phyloP scores from a whole-genome alignment of 2,888 invertebrate species.

The Drosophila prostipennis region DNA sequence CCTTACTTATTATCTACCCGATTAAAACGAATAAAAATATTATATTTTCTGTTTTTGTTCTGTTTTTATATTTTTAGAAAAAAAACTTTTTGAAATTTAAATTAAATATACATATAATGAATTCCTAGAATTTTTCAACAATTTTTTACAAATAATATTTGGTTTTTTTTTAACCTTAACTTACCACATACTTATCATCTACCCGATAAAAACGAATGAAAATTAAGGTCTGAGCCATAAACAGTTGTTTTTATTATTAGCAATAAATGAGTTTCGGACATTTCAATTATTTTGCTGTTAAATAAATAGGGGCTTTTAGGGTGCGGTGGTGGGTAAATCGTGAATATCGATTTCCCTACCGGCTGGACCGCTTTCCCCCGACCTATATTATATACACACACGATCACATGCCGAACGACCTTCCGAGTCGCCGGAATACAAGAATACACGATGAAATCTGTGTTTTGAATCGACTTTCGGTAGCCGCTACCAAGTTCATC shows the following conservation, averaged over 20 bases:
- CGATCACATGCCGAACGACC: conserved; percentile 31
- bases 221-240: not conserved
- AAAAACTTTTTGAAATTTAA: no score
- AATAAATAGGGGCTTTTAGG: not conserved
- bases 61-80: no score
- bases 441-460: conserved; percentile 35
- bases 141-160: no score
- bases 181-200: not conserved
- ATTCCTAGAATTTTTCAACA: no score
- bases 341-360: not conserved
- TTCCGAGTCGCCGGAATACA: conserved; percentile 19
- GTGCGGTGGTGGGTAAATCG: not conserved
- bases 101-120: no score
- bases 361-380: conserved; percentile 17
- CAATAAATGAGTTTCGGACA: not conserved
- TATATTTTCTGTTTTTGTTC: no score
- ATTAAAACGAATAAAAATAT: not conserved
- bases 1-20: not conserved
- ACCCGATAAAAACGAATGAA: not conserved
- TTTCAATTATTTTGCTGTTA: not conserved
- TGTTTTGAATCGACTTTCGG: conserved; percentile 14
- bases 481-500: conserved; percentile 41
- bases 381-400: conserved; percentile 14
- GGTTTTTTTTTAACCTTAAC: no score
- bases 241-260: not conserved